Evolutionary conservation across 2,113 vertebrate species (phyloP).

Genomic region (Bothrops jararaca): DNA sequence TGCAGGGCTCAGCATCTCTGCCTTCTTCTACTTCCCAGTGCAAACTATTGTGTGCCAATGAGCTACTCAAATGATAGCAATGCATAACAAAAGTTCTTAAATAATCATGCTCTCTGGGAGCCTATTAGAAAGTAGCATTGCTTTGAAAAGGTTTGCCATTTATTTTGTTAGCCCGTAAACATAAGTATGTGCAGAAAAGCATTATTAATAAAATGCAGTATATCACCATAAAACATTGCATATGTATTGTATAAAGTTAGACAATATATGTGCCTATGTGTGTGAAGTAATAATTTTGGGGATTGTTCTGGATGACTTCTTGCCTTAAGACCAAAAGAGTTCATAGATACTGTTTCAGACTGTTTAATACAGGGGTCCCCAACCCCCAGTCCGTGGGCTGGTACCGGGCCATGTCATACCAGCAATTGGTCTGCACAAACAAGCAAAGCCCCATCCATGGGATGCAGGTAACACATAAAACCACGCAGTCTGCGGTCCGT

Average conservation of each 20-base stretch:
- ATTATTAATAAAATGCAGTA: conserved; percentile 19
- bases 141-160: conserved; percentile 36
- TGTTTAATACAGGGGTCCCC: conserved; percentile 27
- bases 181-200: conserved; percentile 38
- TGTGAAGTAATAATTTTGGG: background rate
- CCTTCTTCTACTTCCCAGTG: background rate
- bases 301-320: conserved; percentile 35
- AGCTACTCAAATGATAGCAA: background rate
- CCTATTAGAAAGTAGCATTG: fast-evolving
- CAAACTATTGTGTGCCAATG: background rate
- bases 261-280: background rate
- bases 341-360: conserved; percentile 21
- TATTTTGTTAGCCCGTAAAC: conserved; percentile 12
- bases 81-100: background rate
- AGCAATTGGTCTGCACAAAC: too few relatives aligned
- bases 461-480: too few relatives aligned
- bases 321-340: conserved; percentile 14
- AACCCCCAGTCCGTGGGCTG: too few relatives aligned
- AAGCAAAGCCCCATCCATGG: too few relatives aligned
- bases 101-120: fast-evolving
- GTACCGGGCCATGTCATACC: too few relatives aligned
- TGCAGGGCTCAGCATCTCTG: background rate
- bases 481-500: too few relatives aligned
- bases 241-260: background rate
- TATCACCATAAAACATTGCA: background rate